Evolutionary conservation across 2,113 vertebrate species (phyloP).

Genomic region (Caloenas nicobarica): DNA sequence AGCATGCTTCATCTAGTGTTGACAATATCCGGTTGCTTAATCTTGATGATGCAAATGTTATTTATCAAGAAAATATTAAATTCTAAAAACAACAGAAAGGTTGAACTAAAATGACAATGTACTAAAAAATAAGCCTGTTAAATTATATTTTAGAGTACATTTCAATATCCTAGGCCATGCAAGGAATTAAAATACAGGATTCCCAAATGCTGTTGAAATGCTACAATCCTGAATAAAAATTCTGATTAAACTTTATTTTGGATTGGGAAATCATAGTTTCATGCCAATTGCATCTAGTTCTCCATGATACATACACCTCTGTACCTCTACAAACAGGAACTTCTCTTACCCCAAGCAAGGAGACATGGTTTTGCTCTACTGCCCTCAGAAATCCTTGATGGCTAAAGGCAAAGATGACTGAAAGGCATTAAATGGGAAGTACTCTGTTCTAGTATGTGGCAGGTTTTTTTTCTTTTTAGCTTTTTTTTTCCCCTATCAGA

Average conservation of each 20-base stretch:
- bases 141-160: not conserved
- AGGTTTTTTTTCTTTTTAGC: not conserved
- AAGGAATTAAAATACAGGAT: not conserved
- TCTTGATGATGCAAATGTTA: not conserved
- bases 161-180: not conserved
- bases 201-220: not conserved
- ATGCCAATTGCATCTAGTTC: not conserved
- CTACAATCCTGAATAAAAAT: not conserved
- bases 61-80: not conserved
- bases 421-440: not conserved
- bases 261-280: not conserved
- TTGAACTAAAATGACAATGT: not conserved
- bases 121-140: not conserved
- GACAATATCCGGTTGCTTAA: not conserved
- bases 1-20: not conserved
- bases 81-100: not conserved
- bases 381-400: not conserved
- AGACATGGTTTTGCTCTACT: not conserved
- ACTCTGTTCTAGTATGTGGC: not conserved
- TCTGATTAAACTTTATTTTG: not conserved
- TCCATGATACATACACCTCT: not conserved
- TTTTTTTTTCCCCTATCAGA: not conserved
- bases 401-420: not conserved
- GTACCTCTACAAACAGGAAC: not conserved
- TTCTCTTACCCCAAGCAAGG: not conserved